phyloP scores from a whole-genome alignment of 2,113 vertebrate genomes.

The Nannobrachium achirus region DNA sequence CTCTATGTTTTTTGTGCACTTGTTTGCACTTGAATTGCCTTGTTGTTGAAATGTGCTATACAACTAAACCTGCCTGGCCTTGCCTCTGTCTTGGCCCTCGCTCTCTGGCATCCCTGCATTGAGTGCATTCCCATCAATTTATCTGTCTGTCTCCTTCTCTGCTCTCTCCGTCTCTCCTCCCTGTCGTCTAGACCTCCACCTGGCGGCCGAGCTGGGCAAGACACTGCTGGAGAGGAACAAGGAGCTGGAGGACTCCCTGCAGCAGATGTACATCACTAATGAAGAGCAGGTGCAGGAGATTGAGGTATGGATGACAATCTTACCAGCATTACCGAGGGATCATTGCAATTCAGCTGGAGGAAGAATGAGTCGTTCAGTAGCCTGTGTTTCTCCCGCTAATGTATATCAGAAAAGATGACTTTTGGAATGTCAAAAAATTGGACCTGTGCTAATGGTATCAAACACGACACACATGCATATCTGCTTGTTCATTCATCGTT shows the following conservation, averaged over 20 bases:
- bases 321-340: not conserved
- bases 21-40: too few species aligned
- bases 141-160: not conserved
- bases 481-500: too few species aligned
- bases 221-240: conserved; percentile 97
- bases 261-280: conserved; percentile 96
- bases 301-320: conserved; percentile 79
- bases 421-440: not conserved
- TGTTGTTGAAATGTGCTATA: too few species aligned
- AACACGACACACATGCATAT: too few species aligned
- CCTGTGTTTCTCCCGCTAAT: not conserved
- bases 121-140: not conserved
- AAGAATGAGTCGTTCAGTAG: not conserved
- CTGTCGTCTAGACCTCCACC: conserved; percentile 83
- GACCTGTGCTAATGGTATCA: too few species aligned
- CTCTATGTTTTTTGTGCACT: too few species aligned
- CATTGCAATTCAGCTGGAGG: not conserved
- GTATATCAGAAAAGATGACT: not conserved
- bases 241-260: conserved; percentile 96
- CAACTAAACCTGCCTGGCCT: not conserved
- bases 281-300: conserved; percentile 98
- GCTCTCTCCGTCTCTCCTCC: not conserved
- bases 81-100: not conserved
- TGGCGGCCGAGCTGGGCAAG: conserved; percentile 95
- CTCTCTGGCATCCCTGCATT: not conserved